Conservation (phyloP, 35 echinoderm and acorn worm species). For the Lytechinus pictus region DNA sequence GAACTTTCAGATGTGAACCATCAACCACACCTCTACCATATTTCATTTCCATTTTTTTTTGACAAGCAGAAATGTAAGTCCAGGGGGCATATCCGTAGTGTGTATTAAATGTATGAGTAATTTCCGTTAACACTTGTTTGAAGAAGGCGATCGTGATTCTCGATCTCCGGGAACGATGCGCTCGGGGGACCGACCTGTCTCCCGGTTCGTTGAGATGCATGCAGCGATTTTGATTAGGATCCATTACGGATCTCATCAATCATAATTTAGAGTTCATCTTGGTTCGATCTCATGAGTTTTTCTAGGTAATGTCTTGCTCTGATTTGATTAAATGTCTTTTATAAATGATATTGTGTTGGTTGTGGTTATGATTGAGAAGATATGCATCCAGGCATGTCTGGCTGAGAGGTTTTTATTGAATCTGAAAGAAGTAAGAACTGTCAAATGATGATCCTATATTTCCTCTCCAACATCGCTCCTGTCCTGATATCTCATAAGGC, state of each 20-base stretch:
- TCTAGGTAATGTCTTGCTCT: neutral
- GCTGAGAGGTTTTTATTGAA: too few relatives aligned
- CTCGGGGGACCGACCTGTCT: constrained; percentile 19
- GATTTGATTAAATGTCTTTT: neutral
- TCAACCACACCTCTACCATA: neutral
- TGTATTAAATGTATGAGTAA: constrained; percentile 34
- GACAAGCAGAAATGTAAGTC: neutral
- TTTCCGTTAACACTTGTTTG: constrained; percentile 22
- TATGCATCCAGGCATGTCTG: neutral
- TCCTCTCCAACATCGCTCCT: too few relatives aligned
- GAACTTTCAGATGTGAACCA: neutral
- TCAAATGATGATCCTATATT: too few relatives aligned
- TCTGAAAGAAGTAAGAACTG: too few relatives aligned
- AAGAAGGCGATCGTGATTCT: constrained; percentile 18
- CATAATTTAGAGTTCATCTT: neutral
- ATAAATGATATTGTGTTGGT: neutral
- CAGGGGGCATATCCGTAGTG: neutral
- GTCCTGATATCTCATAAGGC: too few relatives aligned
- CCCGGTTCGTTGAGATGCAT: constrained; percentile 27
- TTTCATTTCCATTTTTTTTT: neutral
- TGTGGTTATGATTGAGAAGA: neutral
- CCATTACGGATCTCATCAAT: neutral
- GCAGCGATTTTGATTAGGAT: neutral
- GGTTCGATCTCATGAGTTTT: neutral
- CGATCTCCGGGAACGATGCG: neutral